A percentile compares a stretch with the other conserved stretches of the same genome.
These are phyloP conservation scores for Danio aesculapii DNA, from an alignment of 2,797 vertebrate species.

Conservation along the genomic window DNA sequence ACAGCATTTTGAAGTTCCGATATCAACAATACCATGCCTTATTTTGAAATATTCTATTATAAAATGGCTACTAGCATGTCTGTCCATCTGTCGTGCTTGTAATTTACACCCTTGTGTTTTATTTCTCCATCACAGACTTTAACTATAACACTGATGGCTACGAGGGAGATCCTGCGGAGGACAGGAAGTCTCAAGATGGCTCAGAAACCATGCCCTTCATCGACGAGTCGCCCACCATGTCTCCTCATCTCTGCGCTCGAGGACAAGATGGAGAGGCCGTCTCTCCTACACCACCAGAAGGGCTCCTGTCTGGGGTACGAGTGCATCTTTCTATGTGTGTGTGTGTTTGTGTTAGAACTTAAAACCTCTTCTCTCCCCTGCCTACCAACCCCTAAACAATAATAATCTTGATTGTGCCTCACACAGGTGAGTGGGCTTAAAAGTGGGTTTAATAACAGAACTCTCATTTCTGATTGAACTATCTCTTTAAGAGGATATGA, in stretches of 20 bases:
- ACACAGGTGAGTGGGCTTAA: too few relatives aligned
- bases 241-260: constrained; percentile 91
- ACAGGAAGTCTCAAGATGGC: constrained; percentile 92
- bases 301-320: constrained; percentile 85
- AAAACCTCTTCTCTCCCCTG: not conserved
- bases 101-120: too few relatives aligned
- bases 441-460: too few relatives aligned
- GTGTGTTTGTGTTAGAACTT: not conserved
- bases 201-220: constrained; percentile 98
- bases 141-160: constrained; percentile 97
- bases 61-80: too few relatives aligned
- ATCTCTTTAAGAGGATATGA: too few relatives aligned
- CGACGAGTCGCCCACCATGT: constrained; percentile 98
- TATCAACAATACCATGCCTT: too few relatives aligned
- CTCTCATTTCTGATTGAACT: too few relatives aligned
- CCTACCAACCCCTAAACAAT: too few relatives aligned
- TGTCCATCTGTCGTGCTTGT: too few relatives aligned
- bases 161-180: constrained; percentile 91
- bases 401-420: too few relatives aligned
- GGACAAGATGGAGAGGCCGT: constrained; percentile 83
- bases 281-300: constrained; percentile 86
- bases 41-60: too few relatives aligned
- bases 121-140: constrained; percentile 84
- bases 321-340: not conserved
- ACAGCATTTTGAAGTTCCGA: too few relatives aligned